A percentile compares a stretch with the other conserved stretches of the same genome.
Evolutionary conservation across 2,113 vertebrate species (phyloP).

Genomic region (Rhynchomys soricoides): DNA sequence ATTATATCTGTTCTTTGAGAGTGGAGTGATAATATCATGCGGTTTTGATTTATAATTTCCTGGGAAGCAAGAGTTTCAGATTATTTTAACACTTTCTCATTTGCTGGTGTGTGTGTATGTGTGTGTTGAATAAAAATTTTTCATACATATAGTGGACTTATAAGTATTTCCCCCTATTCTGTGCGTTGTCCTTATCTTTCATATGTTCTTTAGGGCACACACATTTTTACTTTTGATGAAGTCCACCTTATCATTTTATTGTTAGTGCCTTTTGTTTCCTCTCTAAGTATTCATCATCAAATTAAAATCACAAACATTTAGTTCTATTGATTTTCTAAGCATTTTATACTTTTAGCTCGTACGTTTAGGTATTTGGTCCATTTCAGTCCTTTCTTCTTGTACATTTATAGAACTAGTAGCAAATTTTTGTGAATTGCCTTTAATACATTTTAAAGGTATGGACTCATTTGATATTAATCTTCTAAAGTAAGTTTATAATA

Average conservation of each 20-base stretch:
- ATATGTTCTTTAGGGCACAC: neutral
- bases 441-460: neutral
- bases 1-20: neutral
- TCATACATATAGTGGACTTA: neutral
- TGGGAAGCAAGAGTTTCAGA: neutral
- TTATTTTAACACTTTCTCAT: neutral
- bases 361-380: neutral
- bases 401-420: neutral
- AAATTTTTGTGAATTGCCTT: neutral
- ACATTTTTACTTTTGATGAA: neutral
- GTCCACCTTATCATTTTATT: neutral
- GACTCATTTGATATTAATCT: neutral
- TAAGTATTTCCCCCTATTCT: neutral
- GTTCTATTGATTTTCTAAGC: neutral
- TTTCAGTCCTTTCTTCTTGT: neutral
- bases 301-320: neutral
- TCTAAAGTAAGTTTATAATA: neutral
- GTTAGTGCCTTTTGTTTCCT: neutral
- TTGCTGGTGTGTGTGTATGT: neutral
- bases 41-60: neutral
- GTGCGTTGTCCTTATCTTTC: neutral
- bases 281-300: neutral
- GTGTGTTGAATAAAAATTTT: neutral
- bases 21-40: neutral
- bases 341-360: neutral